Base-by-base conservation (phyloP, 2,888 invertebrate genomes). In the Plagodis dolabraria region DNA sequence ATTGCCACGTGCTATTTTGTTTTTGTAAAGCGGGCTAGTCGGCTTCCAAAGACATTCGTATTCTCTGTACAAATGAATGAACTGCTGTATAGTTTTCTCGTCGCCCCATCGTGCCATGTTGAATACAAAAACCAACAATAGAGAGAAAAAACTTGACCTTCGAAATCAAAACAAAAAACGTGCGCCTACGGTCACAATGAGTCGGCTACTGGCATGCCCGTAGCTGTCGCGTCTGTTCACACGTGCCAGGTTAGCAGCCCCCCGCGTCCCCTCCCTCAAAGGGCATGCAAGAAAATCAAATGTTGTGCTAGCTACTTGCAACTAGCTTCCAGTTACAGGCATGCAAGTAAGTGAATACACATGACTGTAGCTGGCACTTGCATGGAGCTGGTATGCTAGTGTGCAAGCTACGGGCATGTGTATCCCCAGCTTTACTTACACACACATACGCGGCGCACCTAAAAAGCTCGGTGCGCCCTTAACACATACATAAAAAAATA, bases 201-300 rank as follows among this genome's bases (percentile, higher is more conserved):
- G 53, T 47, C 40, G 42, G 60, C 54, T 60, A 60, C 60, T 60
- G 51, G 60, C 51, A 60, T 57, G 57, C 60, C 64, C 42, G 55
- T 54, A 53, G 60, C 61, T 59, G 64, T 58, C 58, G 60, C 55
- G 53, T 56, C 52, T 50, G 60, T 61, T 65, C 62, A 62, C 62
- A 53, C 65, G 54, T 62, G 59, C 59, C 62, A 45, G 59, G 35
- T 60, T 55, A 36, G 55, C 57, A 57, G 46, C 57, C 60, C 54
- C 62, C 55, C 58, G 52, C 52, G 52, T 7, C 52, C 44, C 52
- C 60, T 65, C 57, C 63, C 57, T 53, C 62, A 62, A 57, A 56
- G 57, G 56, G 65, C 62, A 64, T 58, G 64, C 61, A 56, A 64
- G 64, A 34, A 65, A 62, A 60, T 61, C 60, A 64, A 60, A 61